These are phyloP conservation scores for Brachymystax lenok DNA, from an alignment of 2,797 vertebrate species.

Conservation along the genomic window DNA sequence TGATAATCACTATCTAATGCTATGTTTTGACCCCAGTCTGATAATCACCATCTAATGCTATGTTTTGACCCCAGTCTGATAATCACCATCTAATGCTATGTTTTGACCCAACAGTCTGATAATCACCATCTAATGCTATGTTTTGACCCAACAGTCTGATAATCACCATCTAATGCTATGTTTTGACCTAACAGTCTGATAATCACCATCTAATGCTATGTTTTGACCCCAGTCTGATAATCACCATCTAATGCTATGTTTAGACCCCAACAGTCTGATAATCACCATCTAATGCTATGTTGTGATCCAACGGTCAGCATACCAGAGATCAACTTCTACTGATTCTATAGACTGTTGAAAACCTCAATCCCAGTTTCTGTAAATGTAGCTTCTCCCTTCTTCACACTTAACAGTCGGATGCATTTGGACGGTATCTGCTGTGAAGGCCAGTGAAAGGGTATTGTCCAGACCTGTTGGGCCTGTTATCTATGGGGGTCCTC, in stretches of 20 bases:
- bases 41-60: too few relatives aligned
- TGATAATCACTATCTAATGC: too few relatives aligned
- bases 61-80: background rate
- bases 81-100: background rate
- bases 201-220: too few relatives aligned
- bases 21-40: too few relatives aligned
- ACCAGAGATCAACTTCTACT: background rate
- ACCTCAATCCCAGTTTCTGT: slow-evolving; percentile 45
- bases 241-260: too few relatives aligned
- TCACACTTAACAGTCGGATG: slow-evolving; percentile 65
- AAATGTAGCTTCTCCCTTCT: slow-evolving; percentile 41
- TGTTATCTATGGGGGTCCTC: slow-evolving; percentile 65
- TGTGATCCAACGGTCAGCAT: background rate
- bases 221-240: too few relatives aligned
- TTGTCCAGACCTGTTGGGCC: slow-evolving; percentile 62
- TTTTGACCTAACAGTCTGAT: too few relatives aligned
- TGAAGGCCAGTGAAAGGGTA: slow-evolving; percentile 55
- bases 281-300: background rate
- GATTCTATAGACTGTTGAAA: slow-evolving; percentile 16
- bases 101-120: background rate
- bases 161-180: too few relatives aligned
- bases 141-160: too few relatives aligned
- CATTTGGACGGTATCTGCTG: slow-evolving; percentile 52
- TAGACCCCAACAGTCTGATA: too few relatives aligned
- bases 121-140: too few relatives aligned